Evolutionary conservation across 2,113 vertebrate species (phyloP).

Genomic region (Gopherus evgoodei): DNA sequence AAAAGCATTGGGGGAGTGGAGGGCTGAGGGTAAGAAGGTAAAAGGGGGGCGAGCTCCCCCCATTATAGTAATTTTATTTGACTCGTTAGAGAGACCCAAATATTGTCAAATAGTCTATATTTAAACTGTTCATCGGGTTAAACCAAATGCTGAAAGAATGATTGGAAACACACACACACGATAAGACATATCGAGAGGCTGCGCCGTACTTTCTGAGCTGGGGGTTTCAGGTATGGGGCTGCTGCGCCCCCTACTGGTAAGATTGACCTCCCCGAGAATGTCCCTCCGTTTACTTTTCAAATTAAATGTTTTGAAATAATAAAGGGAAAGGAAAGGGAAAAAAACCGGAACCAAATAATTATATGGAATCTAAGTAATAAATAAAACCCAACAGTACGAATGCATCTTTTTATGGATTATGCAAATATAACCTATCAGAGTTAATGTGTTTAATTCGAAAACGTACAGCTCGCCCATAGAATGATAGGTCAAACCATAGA

Average conservation of each 20-base stretch:
- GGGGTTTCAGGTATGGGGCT: slow-evolving; percentile 60
- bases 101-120: not conserved
- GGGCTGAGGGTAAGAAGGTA: no score
- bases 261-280: not conserved
- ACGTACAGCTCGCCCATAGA: slow-evolving; percentile 54
- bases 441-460: slow-evolving; percentile 72
- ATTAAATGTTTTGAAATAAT: slow-evolving; percentile 54
- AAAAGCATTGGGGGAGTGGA: not conserved
- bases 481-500: slow-evolving; percentile 58
- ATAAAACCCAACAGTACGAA: not conserved
- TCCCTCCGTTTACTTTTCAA: slow-evolving; percentile 31
- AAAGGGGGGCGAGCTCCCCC: not conserved
- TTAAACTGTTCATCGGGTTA: not conserved
- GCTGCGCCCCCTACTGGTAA: slow-evolving; percentile 77
- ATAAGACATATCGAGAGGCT: not conserved
- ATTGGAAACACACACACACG: not conserved
- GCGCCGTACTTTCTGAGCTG: not conserved
- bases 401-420: slow-evolving; percentile 22
- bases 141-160: not conserved
- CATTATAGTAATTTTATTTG: not conserved
- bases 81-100: not conserved
- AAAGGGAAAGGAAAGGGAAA: slow-evolving; percentile 1
- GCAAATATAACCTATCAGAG: slow-evolving; percentile 57
- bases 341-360: slow-evolving; percentile 7
- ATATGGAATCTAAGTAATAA: slow-evolving; percentile 44